phyloP scores from a whole-genome alignment of 2,888 invertebrate species.

The Scaptomyza reducta region DNA sequence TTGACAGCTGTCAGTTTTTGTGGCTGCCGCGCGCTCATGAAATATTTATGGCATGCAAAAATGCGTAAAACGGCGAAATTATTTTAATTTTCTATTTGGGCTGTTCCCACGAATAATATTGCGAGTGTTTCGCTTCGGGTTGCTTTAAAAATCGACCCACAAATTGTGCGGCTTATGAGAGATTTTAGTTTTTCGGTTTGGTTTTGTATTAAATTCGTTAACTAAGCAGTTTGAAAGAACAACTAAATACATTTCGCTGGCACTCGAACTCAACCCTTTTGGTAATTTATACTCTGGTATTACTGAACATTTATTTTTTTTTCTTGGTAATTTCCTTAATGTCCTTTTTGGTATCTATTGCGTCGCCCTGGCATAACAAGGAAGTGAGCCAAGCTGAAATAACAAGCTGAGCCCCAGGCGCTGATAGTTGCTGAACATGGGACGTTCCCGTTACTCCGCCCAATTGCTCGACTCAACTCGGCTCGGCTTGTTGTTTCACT shows the following conservation, averaged over 20 bases:
- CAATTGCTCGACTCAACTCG: neutral
- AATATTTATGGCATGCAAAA: conserved; percentile 73
- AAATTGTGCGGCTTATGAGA: no score
- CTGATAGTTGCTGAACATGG: conserved; percentile 75
- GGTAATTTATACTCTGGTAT: conserved; percentile 62
- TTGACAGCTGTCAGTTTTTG: conserved; percentile 77
- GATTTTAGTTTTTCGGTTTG: no score
- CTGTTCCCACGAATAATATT: conserved; percentile 21
- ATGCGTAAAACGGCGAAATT: conserved; percentile 55
- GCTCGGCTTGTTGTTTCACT: conserved; percentile 51
- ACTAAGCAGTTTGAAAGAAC: no score
- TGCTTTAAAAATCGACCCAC: conserved; percentile 8
- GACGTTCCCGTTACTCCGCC: conserved; percentile 14
- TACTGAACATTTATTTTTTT: conserved; percentile 33
- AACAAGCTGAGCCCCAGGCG: conserved; percentile 69
- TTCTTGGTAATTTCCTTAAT: conserved; percentile 81
- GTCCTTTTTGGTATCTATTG: conserved; percentile 62
- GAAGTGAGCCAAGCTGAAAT: conserved; percentile 61
- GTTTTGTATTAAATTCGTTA: no score
- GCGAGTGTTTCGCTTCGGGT: conserved; percentile 2
- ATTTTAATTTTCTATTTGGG: conserved; percentile 49
- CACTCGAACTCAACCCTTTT: conserved; percentile 5
- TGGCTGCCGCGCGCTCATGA: conserved; percentile 65
- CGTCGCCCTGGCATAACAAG: conserved; percentile 54
- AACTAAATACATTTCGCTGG: no score